Conservation (phyloP, 2,113 vertebrate genomes). For the Phasianus colchicus region DNA sequence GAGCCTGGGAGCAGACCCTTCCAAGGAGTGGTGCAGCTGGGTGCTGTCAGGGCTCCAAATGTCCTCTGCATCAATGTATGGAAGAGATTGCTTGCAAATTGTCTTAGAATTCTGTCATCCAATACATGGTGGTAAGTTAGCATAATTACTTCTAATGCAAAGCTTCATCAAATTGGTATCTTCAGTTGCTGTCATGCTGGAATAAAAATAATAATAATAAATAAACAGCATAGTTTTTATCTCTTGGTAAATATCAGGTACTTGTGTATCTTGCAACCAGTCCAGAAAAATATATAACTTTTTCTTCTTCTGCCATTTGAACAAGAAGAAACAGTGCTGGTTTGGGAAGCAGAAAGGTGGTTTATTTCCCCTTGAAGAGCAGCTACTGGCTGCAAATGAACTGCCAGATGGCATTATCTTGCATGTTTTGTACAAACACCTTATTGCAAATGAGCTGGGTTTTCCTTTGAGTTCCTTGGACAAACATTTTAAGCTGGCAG, state of each 20-base stretch:
- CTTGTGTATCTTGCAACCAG: neutral
- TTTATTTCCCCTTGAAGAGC: neutral
- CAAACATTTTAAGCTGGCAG: neutral
- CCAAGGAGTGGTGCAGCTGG: neutral
- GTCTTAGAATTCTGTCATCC: neutral
- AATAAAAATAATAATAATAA: neutral
- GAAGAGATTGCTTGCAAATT: neutral
- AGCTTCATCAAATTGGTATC: accelerated
- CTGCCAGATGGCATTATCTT: neutral
- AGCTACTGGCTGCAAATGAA: neutral
- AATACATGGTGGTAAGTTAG: accelerated
- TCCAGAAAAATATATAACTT: neutral
- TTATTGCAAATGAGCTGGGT: neutral
- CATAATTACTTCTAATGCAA: neutral
- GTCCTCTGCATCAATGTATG: neutral
- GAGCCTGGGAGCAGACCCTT: neutral
- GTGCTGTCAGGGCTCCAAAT: neutral
- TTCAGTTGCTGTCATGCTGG: neutral
- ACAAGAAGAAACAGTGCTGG: neutral
- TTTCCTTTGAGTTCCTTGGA: neutral
- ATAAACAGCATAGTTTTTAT: neutral
- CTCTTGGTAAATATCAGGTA: neutral
- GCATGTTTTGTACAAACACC: neutral
- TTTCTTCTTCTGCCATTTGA: neutral
- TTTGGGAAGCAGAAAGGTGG: neutral